Evolutionary conservation across 1,140 invertebrate genomes (phyloP), one percentile per base, ranked within the genome.

Genomic region (Lethrus apterus): DNA sequence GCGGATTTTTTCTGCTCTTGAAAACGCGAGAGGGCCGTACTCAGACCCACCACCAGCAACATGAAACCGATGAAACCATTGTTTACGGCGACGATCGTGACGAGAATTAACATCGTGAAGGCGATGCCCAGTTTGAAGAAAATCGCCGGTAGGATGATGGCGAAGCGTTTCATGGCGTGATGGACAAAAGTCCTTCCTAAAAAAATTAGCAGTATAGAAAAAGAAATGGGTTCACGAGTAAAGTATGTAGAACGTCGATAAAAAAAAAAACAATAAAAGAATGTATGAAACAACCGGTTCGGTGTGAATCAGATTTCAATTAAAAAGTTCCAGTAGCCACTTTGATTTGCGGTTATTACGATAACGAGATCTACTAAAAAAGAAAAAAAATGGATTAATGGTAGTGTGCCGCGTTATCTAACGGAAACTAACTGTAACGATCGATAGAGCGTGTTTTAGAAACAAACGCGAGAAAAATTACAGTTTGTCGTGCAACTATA

Each of bases 61-160:
- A 66, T 38, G 41, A 65, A 64, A 5, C 65, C 65, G 15, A 67
- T 64, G 40, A 66, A 48, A 14, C 64, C 60, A 48, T 65, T 64
- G 43, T 65, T 67, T 8, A 61, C 57, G 2, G 63, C 56, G 2
- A 57, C 61, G 29, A 67, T 53, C 1, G 64, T 59, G 1, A 65
- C 58, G 2, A 67, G 45, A 2, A 66, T 30, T 0, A 67, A 51
- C 15, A 67, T 46, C 1, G 63, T 66, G 43, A 67, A 65, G 10
- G 61, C 62, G 35, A 66, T 59, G 29, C 65, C 65, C 18, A 67
- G 35, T 48, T 67, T 67, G 48, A 67, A 67, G 50, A 67, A 64
- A n/a, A 67, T 63, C 8, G 59, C 62, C 2, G 63, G 63, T 2
- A 64, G 36, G 10, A 67, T 50, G 15, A 67, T 54, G 51, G 57